Percentiles rank a stretch among this genome's conserved stretches.
phyloP scores from a whole-genome alignment of 2,113 vertebrate genomes.

The Megaceryle maxima region DNA sequence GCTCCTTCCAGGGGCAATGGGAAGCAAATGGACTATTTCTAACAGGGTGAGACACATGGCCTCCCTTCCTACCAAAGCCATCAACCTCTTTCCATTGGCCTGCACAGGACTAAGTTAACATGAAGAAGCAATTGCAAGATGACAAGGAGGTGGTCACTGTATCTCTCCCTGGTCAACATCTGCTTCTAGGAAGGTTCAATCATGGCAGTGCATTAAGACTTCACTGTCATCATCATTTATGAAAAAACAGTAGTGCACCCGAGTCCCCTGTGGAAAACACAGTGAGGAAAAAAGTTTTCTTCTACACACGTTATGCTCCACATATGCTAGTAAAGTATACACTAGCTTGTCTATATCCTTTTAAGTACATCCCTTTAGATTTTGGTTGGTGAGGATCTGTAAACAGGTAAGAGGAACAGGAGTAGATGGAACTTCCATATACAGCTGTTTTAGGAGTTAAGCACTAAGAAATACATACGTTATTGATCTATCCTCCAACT shows the following conservation, averaged over 20 bases:
- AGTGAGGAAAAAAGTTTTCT: background rate
- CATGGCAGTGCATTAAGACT: background rate
- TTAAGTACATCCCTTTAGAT: background rate
- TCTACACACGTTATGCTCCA: background rate
- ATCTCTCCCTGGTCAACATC: background rate
- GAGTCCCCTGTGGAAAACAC: background rate
- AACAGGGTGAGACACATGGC: no score
- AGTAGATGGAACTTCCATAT: background rate
- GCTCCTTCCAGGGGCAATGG: background rate
- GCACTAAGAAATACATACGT: background rate
- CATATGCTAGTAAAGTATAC: background rate
- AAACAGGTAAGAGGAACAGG: background rate
- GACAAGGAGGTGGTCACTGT: background rate
- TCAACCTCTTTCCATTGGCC: background rate
- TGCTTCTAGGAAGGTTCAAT: background rate
- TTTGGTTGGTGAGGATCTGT: background rate
- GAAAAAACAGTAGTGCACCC: background rate
- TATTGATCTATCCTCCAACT: background rate
- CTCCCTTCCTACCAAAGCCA: background rate
- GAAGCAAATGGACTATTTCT: background rate
- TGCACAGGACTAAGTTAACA: background rate
- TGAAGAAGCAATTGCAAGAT: accelerated
- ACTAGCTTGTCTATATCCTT: background rate
- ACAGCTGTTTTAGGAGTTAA: background rate
- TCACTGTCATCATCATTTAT: background rate